Evolutionary conservation across 2,113 vertebrate species (phyloP).

Genomic region (Chaetops frenatus): DNA sequence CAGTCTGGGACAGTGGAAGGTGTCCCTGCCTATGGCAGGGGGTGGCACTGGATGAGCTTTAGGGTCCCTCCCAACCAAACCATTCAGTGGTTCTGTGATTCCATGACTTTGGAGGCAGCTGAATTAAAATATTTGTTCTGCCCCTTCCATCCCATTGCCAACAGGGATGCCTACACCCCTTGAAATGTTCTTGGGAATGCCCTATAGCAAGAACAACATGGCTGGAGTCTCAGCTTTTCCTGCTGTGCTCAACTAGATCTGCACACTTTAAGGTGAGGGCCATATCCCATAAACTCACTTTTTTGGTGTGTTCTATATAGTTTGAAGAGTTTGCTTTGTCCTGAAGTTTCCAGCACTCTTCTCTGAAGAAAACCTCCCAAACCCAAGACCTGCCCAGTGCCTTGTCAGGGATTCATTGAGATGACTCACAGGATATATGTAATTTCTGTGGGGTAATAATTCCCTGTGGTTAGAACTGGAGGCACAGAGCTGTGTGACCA

Average conservation of each 20-base stretch:
- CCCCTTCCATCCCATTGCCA: background rate
- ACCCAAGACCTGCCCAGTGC: background rate
- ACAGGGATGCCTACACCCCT: background rate
- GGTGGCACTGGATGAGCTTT: accelerated
- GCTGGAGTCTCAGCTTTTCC: background rate
- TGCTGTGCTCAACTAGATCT: background rate
- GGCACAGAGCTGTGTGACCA: background rate
- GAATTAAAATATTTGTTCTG: background rate
- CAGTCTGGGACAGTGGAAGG: accelerated
- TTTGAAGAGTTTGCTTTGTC: background rate
- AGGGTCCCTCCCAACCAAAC: background rate
- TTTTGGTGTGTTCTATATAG: too few species aligned
- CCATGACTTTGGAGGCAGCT: background rate
- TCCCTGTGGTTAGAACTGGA: background rate
- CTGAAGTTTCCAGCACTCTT: background rate
- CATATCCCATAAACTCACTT: accelerated
- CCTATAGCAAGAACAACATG: background rate
- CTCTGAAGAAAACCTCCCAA: background rate
- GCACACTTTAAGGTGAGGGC: background rate
- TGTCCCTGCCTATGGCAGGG: background rate
- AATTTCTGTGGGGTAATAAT: background rate
- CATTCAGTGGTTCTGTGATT: background rate
- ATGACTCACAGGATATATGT: background rate
- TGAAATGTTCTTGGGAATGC: background rate
- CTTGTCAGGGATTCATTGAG: background rate